Evolutionary conservation across 1,140 invertebrate species (phyloP).

Genomic region (Amyelois transitella): DNA sequence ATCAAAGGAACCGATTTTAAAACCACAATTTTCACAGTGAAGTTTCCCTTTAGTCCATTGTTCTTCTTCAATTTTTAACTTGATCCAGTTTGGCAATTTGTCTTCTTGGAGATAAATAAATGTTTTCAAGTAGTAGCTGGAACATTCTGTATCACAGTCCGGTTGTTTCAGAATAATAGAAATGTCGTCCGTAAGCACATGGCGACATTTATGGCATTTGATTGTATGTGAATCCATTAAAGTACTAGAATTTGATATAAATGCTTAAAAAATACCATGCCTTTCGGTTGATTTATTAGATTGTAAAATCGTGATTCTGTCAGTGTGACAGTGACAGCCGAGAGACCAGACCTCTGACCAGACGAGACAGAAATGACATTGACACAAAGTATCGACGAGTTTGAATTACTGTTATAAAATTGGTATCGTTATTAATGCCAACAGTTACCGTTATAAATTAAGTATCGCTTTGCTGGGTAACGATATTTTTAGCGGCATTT

Average conservation of each 20-base stretch:
- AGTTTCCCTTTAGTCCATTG: conserved; percentile 79
- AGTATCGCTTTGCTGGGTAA: too few relatives aligned
- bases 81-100: conserved; percentile 64
- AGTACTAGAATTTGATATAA: background rate
- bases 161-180: conserved; percentile 16
- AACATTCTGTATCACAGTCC: conserved; percentile 22
- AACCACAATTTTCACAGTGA: conserved; percentile 75
- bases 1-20: conserved; percentile 78
- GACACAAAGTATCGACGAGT: too few relatives aligned
- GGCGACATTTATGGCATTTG: conserved; percentile 62
- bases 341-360: too few relatives aligned
- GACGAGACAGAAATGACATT: too few relatives aligned
- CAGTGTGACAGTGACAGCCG: too few relatives aligned
- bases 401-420: too few relatives aligned
- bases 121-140: conserved; percentile 43
- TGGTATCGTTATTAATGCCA: too few relatives aligned
- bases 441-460: too few relatives aligned
- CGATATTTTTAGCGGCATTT: too few relatives aligned
- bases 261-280: too few relatives aligned
- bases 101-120: conserved; percentile 65
- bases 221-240: conserved; percentile 15
- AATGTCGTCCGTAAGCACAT: conserved; percentile 35
- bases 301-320: too few relatives aligned
- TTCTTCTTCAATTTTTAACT: conserved; percentile 52
- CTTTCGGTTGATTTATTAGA: too few relatives aligned